Conservation (phyloP, 2,113 vertebrate species). For the Gobio gobio region DNA sequence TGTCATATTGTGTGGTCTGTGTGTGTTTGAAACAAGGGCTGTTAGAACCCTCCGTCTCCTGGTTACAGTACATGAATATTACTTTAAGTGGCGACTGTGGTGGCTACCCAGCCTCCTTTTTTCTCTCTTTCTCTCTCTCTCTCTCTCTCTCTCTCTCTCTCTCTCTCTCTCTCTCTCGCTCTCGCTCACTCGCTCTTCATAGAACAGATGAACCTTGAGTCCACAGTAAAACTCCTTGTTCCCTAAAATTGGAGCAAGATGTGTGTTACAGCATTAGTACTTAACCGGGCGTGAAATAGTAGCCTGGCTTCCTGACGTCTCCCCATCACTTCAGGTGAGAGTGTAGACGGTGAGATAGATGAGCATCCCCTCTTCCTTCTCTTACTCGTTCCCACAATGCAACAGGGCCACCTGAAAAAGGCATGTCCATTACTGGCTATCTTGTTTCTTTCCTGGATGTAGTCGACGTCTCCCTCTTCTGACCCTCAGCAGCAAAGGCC, state of each 20-base stretch:
- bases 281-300: constrained; percentile 97
- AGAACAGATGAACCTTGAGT: constrained; percentile 75
- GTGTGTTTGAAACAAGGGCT: background rate
- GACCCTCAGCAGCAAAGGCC: constrained; percentile 46
- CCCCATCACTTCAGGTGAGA: constrained; percentile 83
- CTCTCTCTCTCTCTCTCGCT: constrained; percentile 26
- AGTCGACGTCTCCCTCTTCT: constrained; percentile 12
- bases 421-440: constrained; percentile 73
- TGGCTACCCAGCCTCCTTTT: constrained; percentile 21
- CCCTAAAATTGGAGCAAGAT: constrained; percentile 78
- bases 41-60: background rate
- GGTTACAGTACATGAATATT: background rate
- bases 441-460: constrained; percentile 56
- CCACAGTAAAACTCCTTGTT: constrained; percentile 77
- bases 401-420: constrained; percentile 69
- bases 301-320: constrained; percentile 85
- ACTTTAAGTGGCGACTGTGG: constrained; percentile 62
- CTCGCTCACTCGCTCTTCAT: constrained; percentile 58
- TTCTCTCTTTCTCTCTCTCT: constrained; percentile 40
- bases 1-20: constrained; percentile 21
- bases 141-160: constrained; percentile 35
- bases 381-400: constrained; percentile 57
- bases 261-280: constrained; percentile 86
- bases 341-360: constrained; percentile 85
- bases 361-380: constrained; percentile 66